These are phyloP conservation scores for Neodon shergylaensis DNA, from an alignment of 2,113 vertebrate genomes.

Conservation along the genomic window DNA sequence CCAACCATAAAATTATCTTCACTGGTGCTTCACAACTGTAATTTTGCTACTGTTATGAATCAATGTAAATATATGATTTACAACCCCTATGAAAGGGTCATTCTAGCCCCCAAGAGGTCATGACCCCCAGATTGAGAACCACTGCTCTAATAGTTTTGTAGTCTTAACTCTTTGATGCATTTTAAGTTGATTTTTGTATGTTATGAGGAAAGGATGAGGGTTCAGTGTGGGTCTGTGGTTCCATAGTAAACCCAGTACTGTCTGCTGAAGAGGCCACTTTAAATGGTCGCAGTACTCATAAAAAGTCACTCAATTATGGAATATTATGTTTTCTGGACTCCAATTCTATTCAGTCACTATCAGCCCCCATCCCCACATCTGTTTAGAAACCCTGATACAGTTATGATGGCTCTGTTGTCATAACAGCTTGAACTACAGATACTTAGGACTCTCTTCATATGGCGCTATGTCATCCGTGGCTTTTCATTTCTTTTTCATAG, in stretches of 20 bases:
- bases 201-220: background rate
- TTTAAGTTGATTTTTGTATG: background rate
- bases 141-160: background rate
- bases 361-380: too few relatives aligned
- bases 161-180: background rate
- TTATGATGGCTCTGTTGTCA: background rate
- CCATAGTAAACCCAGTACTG: background rate
- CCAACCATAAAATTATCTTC: background rate
- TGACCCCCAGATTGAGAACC: background rate
- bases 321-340: background rate
- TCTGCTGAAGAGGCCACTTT: background rate
- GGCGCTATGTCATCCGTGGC: background rate
- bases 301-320: background rate
- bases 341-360: background rate
- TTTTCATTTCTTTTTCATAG: background rate
- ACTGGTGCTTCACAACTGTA: background rate
- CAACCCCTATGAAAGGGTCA: background rate
- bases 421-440: background rate
- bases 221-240: background rate
- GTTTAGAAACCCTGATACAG: background rate
- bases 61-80: background rate
- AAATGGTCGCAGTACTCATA: background rate
- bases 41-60: background rate
- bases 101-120: background rate
- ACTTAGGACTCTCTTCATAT: background rate